A percentile compares a stretch with the other conserved stretches of the same genome.
phyloP scores from a whole-genome alignment of 2,888 invertebrate species.

The Chrysomela aeneicollis region DNA sequence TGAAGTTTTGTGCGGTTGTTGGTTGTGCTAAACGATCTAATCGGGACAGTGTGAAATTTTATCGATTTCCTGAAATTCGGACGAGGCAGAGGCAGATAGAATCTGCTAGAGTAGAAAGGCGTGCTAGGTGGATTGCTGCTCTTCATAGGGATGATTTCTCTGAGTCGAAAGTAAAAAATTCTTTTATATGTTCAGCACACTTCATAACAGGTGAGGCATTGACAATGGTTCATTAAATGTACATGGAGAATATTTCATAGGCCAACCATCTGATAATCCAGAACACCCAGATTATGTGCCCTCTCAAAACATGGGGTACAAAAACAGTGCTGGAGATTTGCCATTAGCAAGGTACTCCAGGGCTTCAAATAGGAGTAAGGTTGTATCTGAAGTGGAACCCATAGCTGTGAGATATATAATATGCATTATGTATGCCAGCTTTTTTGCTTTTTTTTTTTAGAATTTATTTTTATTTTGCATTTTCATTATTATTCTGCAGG shows the following conservation, averaged over 20 bases:
- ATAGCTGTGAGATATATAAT: neutral
- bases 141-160: neutral
- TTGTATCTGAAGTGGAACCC: neutral
- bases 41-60: no score
- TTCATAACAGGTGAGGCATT: neutral
- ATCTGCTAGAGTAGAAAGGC: neutral
- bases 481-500: no score
- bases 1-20: no score
- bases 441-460: neutral
- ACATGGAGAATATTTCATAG: neutral
- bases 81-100: no score
- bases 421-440: neutral
- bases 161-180: neutral
- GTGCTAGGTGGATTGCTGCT: neutral
- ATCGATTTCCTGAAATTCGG: no score
- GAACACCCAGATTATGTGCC: neutral
- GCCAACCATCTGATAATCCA: neutral
- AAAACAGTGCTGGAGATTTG: neutral
- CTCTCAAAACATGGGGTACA: neutral
- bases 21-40: no score
- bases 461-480: no score
- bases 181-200: neutral
- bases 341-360: neutral
- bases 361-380: neutral
- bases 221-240: neutral